A percentile compares a stretch with the other conserved stretches of the same genome.
Evolutionary conservation across 2,113 vertebrate species (phyloP).

Genomic region (Felis catus): DNA sequence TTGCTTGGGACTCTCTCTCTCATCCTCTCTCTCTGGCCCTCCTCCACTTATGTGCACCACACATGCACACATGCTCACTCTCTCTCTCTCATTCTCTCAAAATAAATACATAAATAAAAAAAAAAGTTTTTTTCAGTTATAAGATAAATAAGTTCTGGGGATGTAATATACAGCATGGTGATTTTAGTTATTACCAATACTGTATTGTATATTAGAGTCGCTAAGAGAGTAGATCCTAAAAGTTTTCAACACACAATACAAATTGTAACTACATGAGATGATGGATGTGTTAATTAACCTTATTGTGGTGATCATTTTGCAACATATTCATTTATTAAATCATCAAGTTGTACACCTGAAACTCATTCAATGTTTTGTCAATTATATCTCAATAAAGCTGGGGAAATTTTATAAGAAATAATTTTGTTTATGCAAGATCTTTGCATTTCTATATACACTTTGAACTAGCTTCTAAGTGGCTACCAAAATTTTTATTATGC

Average conservation of each 20-base stretch:
- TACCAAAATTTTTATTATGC: background rate
- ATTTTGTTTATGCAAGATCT: background rate
- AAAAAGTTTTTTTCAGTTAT: background rate
- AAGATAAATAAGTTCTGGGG: background rate
- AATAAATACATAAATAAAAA: no score
- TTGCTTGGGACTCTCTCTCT: no score
- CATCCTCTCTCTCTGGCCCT: no score
- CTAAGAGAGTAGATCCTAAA: background rate
- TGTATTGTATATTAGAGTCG: background rate
- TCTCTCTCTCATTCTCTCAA: no score
- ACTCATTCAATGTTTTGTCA: background rate
- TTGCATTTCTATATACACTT: background rate
- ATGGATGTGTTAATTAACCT: background rate
- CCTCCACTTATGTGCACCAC: no score
- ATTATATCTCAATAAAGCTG: background rate
- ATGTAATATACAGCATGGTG: background rate
- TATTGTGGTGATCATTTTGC: background rate
- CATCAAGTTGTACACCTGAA: background rate
- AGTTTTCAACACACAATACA: background rate
- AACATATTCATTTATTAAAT: background rate
- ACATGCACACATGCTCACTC: no score
- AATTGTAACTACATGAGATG: background rate
- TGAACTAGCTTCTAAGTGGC: background rate
- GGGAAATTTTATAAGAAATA: background rate
- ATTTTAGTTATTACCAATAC: background rate